Conservation (phyloP, 2,797 vertebrate species). For the Acanthis flammea region DNA sequence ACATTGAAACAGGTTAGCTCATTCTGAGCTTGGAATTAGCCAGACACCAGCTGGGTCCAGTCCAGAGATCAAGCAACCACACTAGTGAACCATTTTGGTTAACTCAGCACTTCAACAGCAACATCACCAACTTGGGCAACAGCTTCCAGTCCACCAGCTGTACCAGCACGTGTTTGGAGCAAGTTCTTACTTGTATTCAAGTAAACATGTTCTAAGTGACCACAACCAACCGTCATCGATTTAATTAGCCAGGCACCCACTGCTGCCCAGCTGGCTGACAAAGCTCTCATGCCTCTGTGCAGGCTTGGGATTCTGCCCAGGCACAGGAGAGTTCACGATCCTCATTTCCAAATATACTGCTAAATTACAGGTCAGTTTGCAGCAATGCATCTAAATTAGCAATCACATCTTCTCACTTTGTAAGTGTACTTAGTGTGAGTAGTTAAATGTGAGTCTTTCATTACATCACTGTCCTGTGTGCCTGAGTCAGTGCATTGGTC, state of each 20-base stretch:
- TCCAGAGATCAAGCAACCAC: not conserved
- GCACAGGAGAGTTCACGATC: not conserved
- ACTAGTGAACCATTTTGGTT: not conserved
- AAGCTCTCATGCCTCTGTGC: not conserved
- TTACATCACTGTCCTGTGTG: not conserved
- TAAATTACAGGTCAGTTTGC: not conserved
- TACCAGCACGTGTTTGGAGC: not conserved
- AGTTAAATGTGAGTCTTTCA: not conserved
- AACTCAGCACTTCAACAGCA: not conserved
- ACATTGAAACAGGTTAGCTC: not conserved
- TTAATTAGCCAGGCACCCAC: not conserved
- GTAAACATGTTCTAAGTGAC: not conserved
- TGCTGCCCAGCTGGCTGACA: not conserved
- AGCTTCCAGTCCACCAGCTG: not conserved
- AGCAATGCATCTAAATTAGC: conserved; percentile 14
- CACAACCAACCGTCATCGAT: not conserved
- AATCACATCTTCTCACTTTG: not conserved
- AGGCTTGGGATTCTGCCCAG: not conserved
- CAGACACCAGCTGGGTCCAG: not conserved
- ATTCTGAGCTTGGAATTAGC: not conserved
- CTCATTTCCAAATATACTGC: not conserved
- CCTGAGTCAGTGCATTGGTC: not conserved
- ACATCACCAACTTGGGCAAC: not conserved
- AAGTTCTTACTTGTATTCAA: not conserved
- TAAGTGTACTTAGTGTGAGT: not conserved